phyloP scores from a whole-genome alignment of 2,888 invertebrate genomes.

The Agrypnus murinus region DNA sequence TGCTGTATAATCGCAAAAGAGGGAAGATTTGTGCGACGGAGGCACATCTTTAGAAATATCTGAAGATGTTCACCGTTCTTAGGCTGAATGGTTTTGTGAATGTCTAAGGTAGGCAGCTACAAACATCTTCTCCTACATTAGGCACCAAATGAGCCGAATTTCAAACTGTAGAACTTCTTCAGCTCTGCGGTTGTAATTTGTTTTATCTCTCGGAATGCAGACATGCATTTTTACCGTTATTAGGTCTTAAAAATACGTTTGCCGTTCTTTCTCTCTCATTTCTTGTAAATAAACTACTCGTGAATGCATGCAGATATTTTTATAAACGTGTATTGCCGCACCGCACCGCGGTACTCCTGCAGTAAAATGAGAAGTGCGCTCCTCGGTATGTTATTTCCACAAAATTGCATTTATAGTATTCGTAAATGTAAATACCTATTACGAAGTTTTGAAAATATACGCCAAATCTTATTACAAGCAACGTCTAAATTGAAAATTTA shows the following conservation, averaged over 20 bases:
- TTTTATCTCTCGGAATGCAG: constrained; percentile 45
- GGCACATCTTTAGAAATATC: constrained; percentile 26
- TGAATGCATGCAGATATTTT: constrained; percentile 8
- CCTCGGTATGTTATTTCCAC: constrained; percentile 23
- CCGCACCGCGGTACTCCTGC: constrained; percentile 5
- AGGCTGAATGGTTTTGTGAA: constrained; percentile 52
- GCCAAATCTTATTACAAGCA: constrained; percentile 32
- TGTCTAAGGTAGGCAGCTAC: constrained; percentile 52
- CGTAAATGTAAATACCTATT: constrained; percentile 39
- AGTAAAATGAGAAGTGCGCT: constrained; percentile 26
- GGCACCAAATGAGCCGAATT: constrained; percentile 57
- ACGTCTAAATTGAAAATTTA: constrained; percentile 41
- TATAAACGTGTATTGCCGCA: constrained; percentile 1
- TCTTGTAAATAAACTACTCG: neutral
- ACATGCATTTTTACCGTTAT: constrained; percentile 48
- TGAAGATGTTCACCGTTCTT: constrained; percentile 30
- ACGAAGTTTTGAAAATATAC: constrained; percentile 17
- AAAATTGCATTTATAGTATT: constrained; percentile 35
- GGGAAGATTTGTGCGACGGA: constrained; percentile 23
- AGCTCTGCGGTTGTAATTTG: constrained; percentile 47
- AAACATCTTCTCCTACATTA: constrained; percentile 59
- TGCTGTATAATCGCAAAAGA: constrained; percentile 14
- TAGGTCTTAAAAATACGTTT: constrained; percentile 39
- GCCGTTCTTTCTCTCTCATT: neutral
- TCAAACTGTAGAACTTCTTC: constrained; percentile 45